Base-by-base conservation (phyloP, 2,113 vertebrate genomes). In the Ophiodon elongatus region DNA sequence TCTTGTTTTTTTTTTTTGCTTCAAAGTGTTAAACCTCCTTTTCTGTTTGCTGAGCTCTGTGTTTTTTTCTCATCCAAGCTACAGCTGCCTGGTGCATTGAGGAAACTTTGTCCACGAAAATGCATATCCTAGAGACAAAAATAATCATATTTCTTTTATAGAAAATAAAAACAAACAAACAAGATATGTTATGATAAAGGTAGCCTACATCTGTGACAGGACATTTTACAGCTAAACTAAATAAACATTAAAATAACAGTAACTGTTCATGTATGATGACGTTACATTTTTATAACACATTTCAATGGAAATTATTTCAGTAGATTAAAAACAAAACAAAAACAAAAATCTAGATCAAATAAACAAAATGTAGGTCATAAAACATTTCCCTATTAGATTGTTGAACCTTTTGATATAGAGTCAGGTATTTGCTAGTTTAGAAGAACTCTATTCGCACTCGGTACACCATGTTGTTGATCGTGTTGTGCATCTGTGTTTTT, bases 21-120 rank as follows among this genome's bases (percentile, higher is more conserved):
- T 52, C 29, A 47, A 43, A 54, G 73, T 15, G 21, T 37, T 64
- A 60, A 67, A 64, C 13, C 15, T 76, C 8, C 8, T 35, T 54
- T 60, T 70, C 75, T 75, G 47, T 78, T 84, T 73, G 67, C 19
- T 45, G 63, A 3, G 1, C 50, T 62, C 29, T 73, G 6, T 73
- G 37, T 72, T 83, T 91, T 23, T 45, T 85, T 80, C 73, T 76
- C 67, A 83, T 52, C n/a, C 33, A 63, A 80, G n/a, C 35, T 59
- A 67, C 71, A 73, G 54, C 60, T 67, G 56, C n/a, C 31, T 54
- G 25, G 6, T 69, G 64, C 45, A 17, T 5, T 50, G 45, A 79
- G 71, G 60, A 87, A 73, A 70, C 66, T 47, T 27, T 21, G 19
- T 35, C 76, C 35, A 83, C 73, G 66, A 69, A 17, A 47, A 56